Base-by-base conservation (phyloP, 2,113 vertebrate genomes). In the Hydrochoerus hydrochaeris region DNA sequence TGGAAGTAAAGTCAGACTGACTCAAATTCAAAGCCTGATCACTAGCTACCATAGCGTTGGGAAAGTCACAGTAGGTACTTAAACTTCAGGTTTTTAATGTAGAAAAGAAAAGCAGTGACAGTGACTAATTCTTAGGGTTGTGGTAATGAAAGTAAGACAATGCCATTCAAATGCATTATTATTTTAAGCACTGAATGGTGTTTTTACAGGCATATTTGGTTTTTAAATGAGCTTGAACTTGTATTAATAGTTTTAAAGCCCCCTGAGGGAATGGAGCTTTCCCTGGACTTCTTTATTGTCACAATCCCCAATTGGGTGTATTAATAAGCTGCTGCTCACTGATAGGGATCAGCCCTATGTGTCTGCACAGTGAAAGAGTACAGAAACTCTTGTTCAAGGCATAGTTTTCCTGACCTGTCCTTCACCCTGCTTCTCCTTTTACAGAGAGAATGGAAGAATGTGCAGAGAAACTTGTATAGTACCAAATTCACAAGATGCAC, bases 171-270 rank as follows among this genome's bases (percentile, higher is more conserved):
- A 80, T 44, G 20, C 38, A 65, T 95, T 81, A 75, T 87, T 97
- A 77, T 94, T 95, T 98, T 88, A 92, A 92, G 85, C 49, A 62
- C 28, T 54, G 52, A 91, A 80, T 95, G 73, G 87, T 65, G 93
- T 81, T 96, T 96, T 95, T 92, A 78, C 19, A 93, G 77, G 57
- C 75, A 88, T 77, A 65, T 86, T 96, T 95, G 46, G 32, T 80
- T 97, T 96, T 93, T 58, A 89, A 96, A 87, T 91, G 41, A 93
- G 77, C 44, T 60, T 84, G 57, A 91, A 86, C 90, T 95, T 84
- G 62, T 62, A 92, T 92, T 92, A 95, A 95, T 84, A 95, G 60
- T 83, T 80, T 80, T 86, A 94, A 97, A 97, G 85, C 75, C 77
- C 90, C 91, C 86, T 90, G 80, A 97, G 69, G 93, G 82, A 77